Base-by-base conservation (phyloP, 2,888 invertebrate genomes). In the Erpobdella octoculata region DNA sequence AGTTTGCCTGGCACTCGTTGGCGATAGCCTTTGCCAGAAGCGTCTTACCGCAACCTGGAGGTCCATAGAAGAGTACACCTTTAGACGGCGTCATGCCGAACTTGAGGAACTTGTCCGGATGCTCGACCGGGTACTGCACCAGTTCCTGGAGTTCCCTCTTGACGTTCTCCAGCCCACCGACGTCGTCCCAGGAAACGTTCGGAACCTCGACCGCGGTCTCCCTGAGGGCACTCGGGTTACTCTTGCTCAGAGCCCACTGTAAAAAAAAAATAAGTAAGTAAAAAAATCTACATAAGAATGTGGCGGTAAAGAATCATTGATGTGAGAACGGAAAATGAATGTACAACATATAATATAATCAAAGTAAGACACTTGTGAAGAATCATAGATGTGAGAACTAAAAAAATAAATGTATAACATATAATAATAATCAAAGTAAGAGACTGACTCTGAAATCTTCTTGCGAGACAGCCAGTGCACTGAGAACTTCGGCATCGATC, bases 71-170 rank as follows among this genome's bases (percentile, higher is more conserved):
- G 71, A 97, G 87, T 35, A 97, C 96, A 70, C 98, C 98, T 78
- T 97, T 89, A 4, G 95, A 95, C 18, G 98, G 98, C 83, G 97
- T 97, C 98, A 99, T 98, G 67, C 98, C 98, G 82, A 98, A 99
- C 87, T 98, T 98, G 81, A 98, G 89, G 88, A 97, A 99, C 86
- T 98, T 98, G 84, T 98, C 98, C 1, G 98, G 98, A 87, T 98
- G 97, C 84, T 98, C 97, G 71, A 99, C 98, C 9, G 98, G 98
- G 85, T 99, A 99, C 86, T 89, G 78, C 74, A 98, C 97, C 84
- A 98, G 86, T 85, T 98, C 98, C 85, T 98, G 98, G 77, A 98
- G 86, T 85, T 98, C 83, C 73, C 78, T 79, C 86, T 97, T 97
- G 73, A 98, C 97, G 83, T 89, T 91, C 81, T 94, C 92, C 82